phyloP scores from a whole-genome alignment of 2,797 vertebrate species.

The Chrysolophus pictus region DNA sequence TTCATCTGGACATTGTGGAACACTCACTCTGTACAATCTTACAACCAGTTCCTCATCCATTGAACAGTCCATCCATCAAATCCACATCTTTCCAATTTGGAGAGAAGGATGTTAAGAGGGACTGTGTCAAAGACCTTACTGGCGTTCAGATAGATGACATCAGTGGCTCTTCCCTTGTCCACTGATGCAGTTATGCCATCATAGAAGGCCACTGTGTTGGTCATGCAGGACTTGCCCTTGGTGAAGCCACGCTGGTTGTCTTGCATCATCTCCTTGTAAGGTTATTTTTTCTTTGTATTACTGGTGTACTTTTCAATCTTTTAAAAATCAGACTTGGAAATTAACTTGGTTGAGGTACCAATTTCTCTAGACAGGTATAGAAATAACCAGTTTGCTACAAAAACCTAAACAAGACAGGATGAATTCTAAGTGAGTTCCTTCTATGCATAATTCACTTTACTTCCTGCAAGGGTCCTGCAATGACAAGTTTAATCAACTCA shows the following conservation, averaged over 20 bases:
- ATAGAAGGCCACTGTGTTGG: too few relatives aligned
- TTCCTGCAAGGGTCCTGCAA: background rate
- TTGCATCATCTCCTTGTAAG: background rate
- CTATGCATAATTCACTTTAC: background rate
- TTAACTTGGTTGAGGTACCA: background rate
- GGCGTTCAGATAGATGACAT: too few relatives aligned
- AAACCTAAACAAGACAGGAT: background rate
- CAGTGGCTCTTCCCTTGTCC: too few relatives aligned
- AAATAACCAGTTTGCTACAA: background rate
- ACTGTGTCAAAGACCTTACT: background rate
- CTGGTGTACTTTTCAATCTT: background rate
- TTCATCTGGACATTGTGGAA: background rate
- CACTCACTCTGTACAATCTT: background rate
- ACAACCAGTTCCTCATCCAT: background rate
- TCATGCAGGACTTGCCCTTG: too few relatives aligned
- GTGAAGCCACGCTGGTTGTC: too few relatives aligned
- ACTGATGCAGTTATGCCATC: too few relatives aligned
- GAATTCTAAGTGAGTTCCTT: background rate
- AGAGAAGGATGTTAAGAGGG: background rate
- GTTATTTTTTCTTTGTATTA: background rate
- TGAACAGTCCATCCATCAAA: background rate
- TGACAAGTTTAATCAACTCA: background rate
- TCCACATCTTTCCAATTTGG: background rate
- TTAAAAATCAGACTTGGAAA: slow-evolving; percentile 3
- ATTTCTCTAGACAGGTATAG: background rate